phyloP scores from a whole-genome alignment of 1,140 invertebrate species.

The Brachionus koreanus region DNA sequence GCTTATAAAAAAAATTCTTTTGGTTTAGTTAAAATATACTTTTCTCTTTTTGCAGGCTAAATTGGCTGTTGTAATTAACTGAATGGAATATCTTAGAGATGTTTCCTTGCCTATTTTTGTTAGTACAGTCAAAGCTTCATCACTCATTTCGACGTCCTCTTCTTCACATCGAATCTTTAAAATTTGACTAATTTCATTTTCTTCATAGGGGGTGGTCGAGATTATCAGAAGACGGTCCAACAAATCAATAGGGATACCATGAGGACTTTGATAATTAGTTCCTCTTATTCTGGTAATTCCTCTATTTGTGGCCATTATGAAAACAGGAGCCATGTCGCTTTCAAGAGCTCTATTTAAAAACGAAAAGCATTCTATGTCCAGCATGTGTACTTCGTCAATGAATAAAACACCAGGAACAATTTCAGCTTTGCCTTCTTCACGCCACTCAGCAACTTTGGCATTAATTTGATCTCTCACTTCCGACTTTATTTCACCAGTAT shows the following conservation, averaged over 20 bases:
- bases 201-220: conserved; percentile 78
- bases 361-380: conserved; percentile 98
- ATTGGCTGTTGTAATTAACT: conserved; percentile 89
- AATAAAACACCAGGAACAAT: conserved; percentile 85
- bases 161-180: conserved; percentile 69
- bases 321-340: conserved; percentile 90
- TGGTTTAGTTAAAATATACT: conserved; percentile 56
- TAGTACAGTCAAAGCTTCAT: conserved; percentile 82
- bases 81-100: conserved; percentile 92
- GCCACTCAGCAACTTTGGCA: conserved; percentile 94
- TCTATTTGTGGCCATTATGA: conserved; percentile 98
- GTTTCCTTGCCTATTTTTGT: conserved; percentile 87
- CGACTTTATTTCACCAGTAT: conserved; percentile 96
- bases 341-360: conserved; percentile 93
- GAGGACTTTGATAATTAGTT: conserved; percentile 85
- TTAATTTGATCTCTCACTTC: conserved; percentile 98
- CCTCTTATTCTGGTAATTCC: conserved; percentile 92
- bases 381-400: conserved; percentile 82
- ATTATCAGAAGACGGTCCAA: conserved; percentile 93
- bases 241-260: conserved; percentile 92
- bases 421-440: conserved; percentile 97
- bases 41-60: conserved; percentile 79
- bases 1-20: neutral
- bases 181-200: conserved; percentile 85
- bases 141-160: conserved; percentile 90